phyloP scores from a whole-genome alignment of 92 coral and sea anemone species.

The Porites divaricata region DNA sequence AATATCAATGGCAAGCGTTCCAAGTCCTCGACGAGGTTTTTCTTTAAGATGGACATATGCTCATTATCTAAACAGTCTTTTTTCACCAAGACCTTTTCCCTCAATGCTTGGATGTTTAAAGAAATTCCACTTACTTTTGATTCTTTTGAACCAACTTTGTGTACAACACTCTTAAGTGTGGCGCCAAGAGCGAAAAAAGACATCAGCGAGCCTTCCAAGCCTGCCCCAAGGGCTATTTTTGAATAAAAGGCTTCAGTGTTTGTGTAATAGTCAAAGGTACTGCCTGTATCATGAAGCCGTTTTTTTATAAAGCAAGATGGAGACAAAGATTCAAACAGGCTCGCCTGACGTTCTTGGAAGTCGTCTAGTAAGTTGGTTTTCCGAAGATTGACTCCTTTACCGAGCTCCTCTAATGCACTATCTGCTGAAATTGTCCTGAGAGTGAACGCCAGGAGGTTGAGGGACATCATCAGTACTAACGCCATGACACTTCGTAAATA shows the following conservation, averaged over 20 bases:
- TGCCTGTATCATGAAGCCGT: not conserved
- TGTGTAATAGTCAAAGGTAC: conserved; percentile 17
- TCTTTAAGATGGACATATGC: not conserved
- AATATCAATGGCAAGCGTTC: conserved; percentile 1
- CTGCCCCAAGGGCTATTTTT: conserved; percentile 28
- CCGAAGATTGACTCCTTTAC: not conserved
- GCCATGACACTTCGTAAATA: not conserved
- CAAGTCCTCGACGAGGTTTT: conserved; percentile 12
- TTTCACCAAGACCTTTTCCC: not conserved
- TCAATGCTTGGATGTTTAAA: conserved; percentile 7
- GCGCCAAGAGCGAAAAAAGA: conserved; percentile 24
- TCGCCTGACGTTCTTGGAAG: not conserved
- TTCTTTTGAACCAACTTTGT: not conserved
- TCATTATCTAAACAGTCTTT: conserved; percentile 23
- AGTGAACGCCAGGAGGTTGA: not conserved
- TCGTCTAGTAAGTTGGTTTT: conserved; percentile 7
- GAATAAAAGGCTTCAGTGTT: conserved; percentile 31
- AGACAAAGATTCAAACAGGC: conserved; percentile 12
- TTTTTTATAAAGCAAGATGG: not conserved
- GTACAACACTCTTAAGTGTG: conserved; percentile 6
- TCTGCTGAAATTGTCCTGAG: not conserved
- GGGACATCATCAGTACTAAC: not conserved
- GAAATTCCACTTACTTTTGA: conserved; percentile 40
- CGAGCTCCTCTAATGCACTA: not conserved
- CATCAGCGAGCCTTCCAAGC: not conserved